Percentiles rank a stretch among this genome's conserved stretches.
phyloP scores from a whole-genome alignment of 1,140 invertebrate genomes.

The Ceratina calcarata region DNA sequence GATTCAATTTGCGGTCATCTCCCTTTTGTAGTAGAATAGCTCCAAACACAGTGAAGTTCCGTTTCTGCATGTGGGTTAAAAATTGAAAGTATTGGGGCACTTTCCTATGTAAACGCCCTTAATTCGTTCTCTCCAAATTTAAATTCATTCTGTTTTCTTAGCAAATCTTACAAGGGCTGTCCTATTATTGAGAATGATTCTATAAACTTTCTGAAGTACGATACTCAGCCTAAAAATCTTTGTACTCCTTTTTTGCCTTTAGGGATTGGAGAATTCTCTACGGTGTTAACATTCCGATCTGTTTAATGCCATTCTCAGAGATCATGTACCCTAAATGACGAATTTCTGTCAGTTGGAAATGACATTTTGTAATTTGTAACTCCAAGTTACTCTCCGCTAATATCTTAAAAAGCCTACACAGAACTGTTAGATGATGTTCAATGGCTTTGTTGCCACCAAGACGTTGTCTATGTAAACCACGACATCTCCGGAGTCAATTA shows the following conservation, averaged over 20 bases:
- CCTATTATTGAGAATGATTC: constrained; percentile 20
- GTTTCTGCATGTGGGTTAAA: neutral
- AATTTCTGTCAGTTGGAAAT: constrained; percentile 34
- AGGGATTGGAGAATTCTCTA: constrained; percentile 22
- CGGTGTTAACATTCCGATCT: neutral
- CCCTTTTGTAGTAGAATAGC: neutral
- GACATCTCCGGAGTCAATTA: neutral
- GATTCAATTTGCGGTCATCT: neutral
- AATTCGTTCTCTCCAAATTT: neutral
- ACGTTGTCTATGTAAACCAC: neutral
- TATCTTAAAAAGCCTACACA: constrained; percentile 21
- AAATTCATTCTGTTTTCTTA: constrained; percentile 11
- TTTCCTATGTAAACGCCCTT: neutral
- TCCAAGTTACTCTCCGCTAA: constrained; percentile 36
- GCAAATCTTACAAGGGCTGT: constrained; percentile 30
- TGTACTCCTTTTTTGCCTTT: constrained; percentile 18
- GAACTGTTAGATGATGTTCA: neutral
- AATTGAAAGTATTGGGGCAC: neutral
- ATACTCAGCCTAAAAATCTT: constrained; percentile 33
- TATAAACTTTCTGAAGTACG: constrained; percentile 46
- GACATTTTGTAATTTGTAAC: constrained; percentile 51
- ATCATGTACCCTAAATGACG: constrained; percentile 49
- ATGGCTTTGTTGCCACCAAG: neutral
- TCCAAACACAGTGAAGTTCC: neutral
- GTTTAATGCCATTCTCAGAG: constrained; percentile 19